Percentiles rank a stretch among this genome's conserved stretches.
Conservation (phyloP, 35 echinoderm and acorn worm species). For the Chiridota heheva region DNA sequence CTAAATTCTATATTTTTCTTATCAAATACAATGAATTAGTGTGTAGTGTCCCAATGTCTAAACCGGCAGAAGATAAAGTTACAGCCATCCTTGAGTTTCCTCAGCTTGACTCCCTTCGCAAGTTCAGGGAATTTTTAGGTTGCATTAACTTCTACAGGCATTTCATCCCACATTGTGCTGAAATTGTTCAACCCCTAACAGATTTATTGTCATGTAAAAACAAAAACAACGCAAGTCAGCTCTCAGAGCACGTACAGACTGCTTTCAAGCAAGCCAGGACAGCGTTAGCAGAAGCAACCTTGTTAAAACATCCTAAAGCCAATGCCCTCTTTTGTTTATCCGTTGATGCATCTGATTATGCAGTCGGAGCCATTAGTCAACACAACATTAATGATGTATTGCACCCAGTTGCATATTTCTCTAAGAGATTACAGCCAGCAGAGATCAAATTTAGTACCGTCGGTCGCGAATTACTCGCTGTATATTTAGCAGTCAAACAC, state of each 20-base stretch:
- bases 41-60: too few relatives aligned
- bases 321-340: not conserved
- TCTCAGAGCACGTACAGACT: not conserved
- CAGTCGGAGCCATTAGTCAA: constrained; percentile 30
- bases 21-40: too few relatives aligned
- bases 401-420: constrained; percentile 50
- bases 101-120: not conserved
- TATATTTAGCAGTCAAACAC: constrained; percentile 5
- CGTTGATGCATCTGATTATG: constrained; percentile 32
- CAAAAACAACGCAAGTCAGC: not conserved
- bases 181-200: constrained; percentile 55
- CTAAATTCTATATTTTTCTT: too few relatives aligned
- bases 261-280: constrained; percentile 27
- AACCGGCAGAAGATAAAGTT: constrained; percentile 20
- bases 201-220: constrained; percentile 32
- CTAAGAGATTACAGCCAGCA: not conserved
- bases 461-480: constrained; percentile 26
- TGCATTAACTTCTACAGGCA: constrained; percentile 62
- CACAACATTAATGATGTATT: not conserved
- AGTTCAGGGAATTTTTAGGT: constrained; percentile 45
- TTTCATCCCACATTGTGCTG: constrained; percentile 51
- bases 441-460: constrained; percentile 11
- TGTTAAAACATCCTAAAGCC: constrained; percentile 22
- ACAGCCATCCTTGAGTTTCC: constrained; percentile 41
- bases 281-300: constrained; percentile 23